Percentiles rank a stretch among this genome's conserved stretches.
These are phyloP conservation scores for Anorthoa munda DNA, from an alignment of 2,888 invertebrate genomes.

Conservation along the genomic window DNA sequence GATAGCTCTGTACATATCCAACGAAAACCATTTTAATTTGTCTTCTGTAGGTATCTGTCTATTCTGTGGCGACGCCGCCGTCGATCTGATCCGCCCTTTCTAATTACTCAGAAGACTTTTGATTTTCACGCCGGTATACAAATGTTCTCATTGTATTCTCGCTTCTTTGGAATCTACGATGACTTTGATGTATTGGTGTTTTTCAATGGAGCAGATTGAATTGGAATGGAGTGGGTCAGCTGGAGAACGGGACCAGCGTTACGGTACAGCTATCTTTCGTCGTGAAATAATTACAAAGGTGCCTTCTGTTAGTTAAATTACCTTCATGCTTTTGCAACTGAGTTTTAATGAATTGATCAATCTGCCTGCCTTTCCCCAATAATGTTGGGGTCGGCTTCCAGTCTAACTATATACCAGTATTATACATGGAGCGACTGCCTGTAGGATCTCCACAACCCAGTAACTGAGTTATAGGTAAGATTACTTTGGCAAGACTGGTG, in stretches of 20 bases:
- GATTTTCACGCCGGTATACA: slow-evolving; percentile 54
- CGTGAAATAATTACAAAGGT: neutral
- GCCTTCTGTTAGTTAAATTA: neutral
- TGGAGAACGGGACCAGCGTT: neutral
- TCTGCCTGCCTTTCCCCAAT: too few relatives aligned
- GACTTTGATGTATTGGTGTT: slow-evolving; percentile 64
- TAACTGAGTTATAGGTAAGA: too few relatives aligned
- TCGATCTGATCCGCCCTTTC: slow-evolving; percentile 59
- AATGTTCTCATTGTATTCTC: slow-evolving; percentile 60
- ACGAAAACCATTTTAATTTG: too few relatives aligned
- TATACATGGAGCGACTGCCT: too few relatives aligned
- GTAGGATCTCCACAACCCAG: too few relatives aligned
- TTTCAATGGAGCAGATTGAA: slow-evolving; percentile 48
- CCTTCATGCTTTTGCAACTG: neutral
- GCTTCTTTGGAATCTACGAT: slow-evolving; percentile 35
- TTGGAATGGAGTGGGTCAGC: slow-evolving; percentile 48
- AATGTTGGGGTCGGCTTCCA: too few relatives aligned
- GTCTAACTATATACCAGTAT: too few relatives aligned
- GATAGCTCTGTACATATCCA: too few relatives aligned
- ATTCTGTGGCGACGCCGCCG: neutral
- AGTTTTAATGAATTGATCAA: too few relatives aligned
- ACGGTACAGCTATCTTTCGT: neutral
- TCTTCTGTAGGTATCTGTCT: too few relatives aligned
- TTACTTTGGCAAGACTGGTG: too few relatives aligned
- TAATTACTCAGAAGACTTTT: slow-evolving; percentile 66